These are phyloP conservation scores for Drosophila tristis DNA, from an alignment of 1,140 invertebrate genomes.

Conservation along the genomic window DNA sequence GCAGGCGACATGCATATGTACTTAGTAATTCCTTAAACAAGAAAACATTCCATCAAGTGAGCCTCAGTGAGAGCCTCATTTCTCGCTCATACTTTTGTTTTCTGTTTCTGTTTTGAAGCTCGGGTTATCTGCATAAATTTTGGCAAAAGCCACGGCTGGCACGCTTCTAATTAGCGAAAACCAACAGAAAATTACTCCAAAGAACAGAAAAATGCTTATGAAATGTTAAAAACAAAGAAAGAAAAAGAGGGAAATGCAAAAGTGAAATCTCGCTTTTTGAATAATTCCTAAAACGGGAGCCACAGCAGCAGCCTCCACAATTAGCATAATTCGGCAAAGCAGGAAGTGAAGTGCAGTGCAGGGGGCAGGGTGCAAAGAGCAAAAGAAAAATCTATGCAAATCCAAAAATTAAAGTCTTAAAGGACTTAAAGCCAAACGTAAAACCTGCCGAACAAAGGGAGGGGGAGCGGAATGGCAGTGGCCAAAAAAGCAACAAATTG, in stretches of 20 bases:
- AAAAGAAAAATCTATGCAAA: constrained; percentile 33
- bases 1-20: too few relatives aligned
- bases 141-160: constrained; percentile 18
- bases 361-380: background rate
- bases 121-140: constrained; percentile 74
- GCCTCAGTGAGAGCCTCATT: too few relatives aligned
- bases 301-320: constrained; percentile 32
- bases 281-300: constrained; percentile 30
- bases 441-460: background rate
- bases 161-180: constrained; percentile 71
- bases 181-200: constrained; percentile 57
- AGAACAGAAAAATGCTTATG: constrained; percentile 49
- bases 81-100: constrained; percentile 12
- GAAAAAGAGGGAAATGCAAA: too few relatives aligned
- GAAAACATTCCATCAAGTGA: too few relatives aligned
- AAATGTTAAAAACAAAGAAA: constrained; percentile 34
- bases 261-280: constrained; percentile 25
- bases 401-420: constrained; percentile 20
- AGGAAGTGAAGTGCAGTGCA: constrained; percentile 27
- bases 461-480: constrained; percentile 8
- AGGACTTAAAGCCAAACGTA: constrained; percentile 32
- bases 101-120: constrained; percentile 9
- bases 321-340: constrained; percentile 62
- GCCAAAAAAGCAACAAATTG: constrained; percentile 62
- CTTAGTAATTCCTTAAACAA: too few relatives aligned